Conservation (phyloP, 2,797 vertebrate species). For the Sarcoramphus papa region DNA sequence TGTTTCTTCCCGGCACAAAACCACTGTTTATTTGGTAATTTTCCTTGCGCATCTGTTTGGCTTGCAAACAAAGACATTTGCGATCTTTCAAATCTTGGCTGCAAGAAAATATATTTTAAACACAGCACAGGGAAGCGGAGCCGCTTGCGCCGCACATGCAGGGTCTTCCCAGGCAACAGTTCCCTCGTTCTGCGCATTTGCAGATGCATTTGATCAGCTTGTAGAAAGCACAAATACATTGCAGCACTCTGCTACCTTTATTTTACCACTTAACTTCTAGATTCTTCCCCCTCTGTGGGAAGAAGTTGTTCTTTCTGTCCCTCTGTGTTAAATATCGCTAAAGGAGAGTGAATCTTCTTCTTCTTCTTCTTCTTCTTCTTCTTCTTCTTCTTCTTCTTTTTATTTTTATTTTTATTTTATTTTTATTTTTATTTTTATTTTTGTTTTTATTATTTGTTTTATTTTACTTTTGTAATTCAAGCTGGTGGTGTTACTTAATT, state of each 20-base stretch:
- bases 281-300: background rate
- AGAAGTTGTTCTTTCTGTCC: background rate
- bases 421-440: background rate
- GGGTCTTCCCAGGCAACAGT: background rate
- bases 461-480: background rate
- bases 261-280: background rate
- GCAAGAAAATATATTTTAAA: background rate
- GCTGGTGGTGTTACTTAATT: background rate
- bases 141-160: accelerated
- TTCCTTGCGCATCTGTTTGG: background rate
- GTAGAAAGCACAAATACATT: background rate
- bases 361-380: no score
- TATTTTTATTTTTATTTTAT: no score
- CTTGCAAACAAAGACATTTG: background rate
- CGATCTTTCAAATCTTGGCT: background rate
- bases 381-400: no score
- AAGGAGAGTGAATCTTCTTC: no score
- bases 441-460: background rate
- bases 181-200: accelerated
- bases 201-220: background rate
- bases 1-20: background rate
- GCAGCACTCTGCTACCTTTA: background rate
- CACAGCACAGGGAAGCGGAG: background rate
- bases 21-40: background rate
- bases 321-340: background rate